Evolutionary conservation across 2,113 vertebrate species (phyloP).

Genomic region (Stictonetta naevosa): DNA sequence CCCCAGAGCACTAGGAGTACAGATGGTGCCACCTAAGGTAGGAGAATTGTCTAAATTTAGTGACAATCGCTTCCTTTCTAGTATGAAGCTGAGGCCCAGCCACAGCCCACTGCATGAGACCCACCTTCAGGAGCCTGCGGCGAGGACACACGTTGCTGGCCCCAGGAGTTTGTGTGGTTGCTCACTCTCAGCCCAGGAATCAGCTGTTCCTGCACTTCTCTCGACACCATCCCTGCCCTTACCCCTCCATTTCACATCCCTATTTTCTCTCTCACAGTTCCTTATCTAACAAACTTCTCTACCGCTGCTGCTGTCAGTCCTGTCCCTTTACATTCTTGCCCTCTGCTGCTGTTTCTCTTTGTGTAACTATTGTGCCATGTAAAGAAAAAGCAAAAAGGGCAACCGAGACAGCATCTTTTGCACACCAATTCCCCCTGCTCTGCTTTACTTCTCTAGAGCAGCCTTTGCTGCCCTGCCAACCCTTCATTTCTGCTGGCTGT

Average conservation of each 20-base stretch:
- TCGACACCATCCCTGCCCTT: not conserved
- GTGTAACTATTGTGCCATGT: not conserved
- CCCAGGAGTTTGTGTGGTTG: not conserved
- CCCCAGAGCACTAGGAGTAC: accelerated
- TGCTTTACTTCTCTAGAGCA: not conserved
- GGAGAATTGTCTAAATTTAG: not conserved
- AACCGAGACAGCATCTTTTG: not conserved
- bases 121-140: not conserved
- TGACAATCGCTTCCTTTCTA: not conserved
- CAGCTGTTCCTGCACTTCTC: accelerated
- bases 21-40: not conserved
- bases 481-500: not conserved
- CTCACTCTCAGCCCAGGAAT: not conserved
- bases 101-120: not conserved
- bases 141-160: not conserved
- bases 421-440: not conserved
- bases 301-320: not conserved
- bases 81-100: accelerated
- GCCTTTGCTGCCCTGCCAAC: not conserved
- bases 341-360: not conserved
- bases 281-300: not conserved
- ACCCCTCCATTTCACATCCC: not conserved
- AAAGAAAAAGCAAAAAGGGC: not conserved
- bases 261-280: not conserved
- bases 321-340: not conserved